Evolutionary conservation across 1,140 invertebrate genomes (phyloP).

Genomic region (Phymorhynchus buccinoides): DNA sequence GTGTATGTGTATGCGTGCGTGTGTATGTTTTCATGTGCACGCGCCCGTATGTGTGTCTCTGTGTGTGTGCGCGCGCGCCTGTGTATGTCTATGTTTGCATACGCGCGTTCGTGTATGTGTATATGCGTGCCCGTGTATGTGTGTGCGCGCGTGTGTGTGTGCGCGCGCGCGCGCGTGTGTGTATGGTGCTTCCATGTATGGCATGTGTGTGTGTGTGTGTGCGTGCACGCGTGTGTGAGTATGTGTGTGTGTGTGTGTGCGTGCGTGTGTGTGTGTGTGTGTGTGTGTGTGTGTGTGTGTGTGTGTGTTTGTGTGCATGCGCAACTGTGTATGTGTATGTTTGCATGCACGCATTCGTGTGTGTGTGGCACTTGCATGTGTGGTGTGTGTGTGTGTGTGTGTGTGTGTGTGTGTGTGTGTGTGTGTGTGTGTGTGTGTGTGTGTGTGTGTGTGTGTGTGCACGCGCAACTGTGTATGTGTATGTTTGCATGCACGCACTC

Average conservation of each 20-base stretch:
- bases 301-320: neutral
- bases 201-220: too few relatives aligned
- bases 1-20: neutral
- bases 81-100: neutral
- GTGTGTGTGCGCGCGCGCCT: neutral
- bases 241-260: too few relatives aligned
- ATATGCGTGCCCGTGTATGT: neutral
- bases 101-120: neutral
- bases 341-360: too few relatives aligned
- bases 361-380: too few relatives aligned
- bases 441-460: neutral
- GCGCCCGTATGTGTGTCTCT: neutral
- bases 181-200: too few relatives aligned
- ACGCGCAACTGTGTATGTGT: too few relatives aligned
- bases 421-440: too few relatives aligned
- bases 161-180: neutral
- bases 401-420: too few relatives aligned
- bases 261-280: neutral
- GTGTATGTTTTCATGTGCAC: neutral
- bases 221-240: too few relatives aligned
- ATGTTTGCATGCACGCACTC: too few relatives aligned
- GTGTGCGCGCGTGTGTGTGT: neutral
- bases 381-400: too few relatives aligned
- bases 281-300: neutral
- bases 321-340: too few relatives aligned